Evolutionary conservation across 37 sponge, comb jelly and placozoan genomes (phyloP).

Genomic region (Crambe crambe): DNA sequence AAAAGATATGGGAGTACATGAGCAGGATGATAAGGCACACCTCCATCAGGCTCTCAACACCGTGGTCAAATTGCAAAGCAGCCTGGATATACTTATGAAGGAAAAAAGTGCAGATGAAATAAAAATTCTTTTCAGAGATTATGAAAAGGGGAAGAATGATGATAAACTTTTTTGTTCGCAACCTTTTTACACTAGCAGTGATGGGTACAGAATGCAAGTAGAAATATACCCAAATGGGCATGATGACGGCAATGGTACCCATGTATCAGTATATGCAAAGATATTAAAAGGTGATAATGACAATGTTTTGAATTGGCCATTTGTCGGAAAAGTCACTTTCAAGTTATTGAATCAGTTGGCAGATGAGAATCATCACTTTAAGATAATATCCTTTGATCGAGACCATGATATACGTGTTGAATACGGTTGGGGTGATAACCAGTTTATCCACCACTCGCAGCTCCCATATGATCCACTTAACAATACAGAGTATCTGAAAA

Average conservation of each 20-base stretch:
- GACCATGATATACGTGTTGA: background rate
- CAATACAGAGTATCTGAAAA: no score
- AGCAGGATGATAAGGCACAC: constrained; percentile 4
- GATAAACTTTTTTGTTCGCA: background rate
- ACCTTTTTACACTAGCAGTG: constrained; percentile 19
- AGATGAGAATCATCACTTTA: constrained; percentile 3
- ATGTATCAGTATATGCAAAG: constrained; percentile 22
- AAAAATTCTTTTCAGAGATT: background rate
- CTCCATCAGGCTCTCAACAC: background rate
- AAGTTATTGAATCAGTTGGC: constrained; percentile 11
- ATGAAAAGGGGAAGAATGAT: background rate
- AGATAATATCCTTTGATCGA: background rate
- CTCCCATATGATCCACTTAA: background rate
- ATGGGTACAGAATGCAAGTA: constrained; percentile 45
- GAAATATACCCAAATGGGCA: constrained; percentile 8
- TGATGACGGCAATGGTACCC: constrained; percentile 26
- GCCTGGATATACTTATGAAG: background rate
- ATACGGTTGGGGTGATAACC: background rate
- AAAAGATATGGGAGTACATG: constrained; percentile 12
- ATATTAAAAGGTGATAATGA: constrained; percentile 29
- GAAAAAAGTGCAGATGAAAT: background rate
- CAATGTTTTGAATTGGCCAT: constrained; percentile 16
- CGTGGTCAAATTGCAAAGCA: background rate
- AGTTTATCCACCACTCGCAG: background rate
- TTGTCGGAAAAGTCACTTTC: background rate